These are phyloP conservation scores for Salvator merianae DNA, from an alignment of 2,113 vertebrate genomes.

Conservation along the genomic window DNA sequence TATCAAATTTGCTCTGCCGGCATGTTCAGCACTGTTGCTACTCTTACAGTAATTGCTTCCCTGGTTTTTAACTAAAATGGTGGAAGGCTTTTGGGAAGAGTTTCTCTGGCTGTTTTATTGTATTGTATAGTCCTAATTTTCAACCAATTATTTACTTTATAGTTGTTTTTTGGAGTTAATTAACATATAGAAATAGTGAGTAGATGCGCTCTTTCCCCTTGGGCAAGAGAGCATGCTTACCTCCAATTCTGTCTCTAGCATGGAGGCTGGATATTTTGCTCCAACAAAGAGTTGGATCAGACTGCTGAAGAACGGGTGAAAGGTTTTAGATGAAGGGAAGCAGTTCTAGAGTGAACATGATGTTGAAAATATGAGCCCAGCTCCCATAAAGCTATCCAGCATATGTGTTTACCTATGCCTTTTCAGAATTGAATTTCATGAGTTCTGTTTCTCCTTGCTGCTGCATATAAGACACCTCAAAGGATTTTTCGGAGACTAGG, in stretches of 20 bases:
- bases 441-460: neutral
- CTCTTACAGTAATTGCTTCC: neutral
- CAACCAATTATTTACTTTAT: neutral
- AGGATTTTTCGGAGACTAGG: conserved; percentile 15
- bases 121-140: neutral
- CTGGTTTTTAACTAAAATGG: neutral
- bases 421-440: conserved; percentile 4
- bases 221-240: neutral
- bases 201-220: too few relatives aligned
- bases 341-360: neutral
- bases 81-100: neutral
- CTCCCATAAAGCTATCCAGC: neutral
- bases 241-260: neutral
- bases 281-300: neutral
- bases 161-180: neutral
- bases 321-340: neutral
- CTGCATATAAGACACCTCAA: conserved; percentile 7
- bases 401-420: neutral
- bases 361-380: neutral
- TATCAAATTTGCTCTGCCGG: neutral
- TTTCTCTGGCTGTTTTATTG: neutral
- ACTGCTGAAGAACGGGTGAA: too few relatives aligned
- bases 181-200: neutral
- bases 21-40: neutral
- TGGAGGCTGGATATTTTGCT: neutral